Evolutionary conservation across 2,797 vertebrate species (phyloP), one percentile per base, ranked within the genome.

Genomic region (Hylomyscus alleni): DNA sequence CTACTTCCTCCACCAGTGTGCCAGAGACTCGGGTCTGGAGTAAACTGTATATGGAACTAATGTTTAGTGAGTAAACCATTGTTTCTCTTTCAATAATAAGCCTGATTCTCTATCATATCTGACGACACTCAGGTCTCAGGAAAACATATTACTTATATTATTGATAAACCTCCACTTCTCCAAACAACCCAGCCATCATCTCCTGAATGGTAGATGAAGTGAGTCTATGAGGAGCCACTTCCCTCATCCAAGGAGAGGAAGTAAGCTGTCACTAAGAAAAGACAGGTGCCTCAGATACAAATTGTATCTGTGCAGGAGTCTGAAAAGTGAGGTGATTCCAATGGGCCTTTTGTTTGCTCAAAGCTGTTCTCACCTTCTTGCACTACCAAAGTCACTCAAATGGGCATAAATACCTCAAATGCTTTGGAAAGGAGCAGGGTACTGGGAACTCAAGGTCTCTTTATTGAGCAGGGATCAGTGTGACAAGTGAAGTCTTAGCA

Each of bases 201-300:
- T 97, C 56, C 65, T 95, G 34, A 87, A 20, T 73, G 78, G 78
- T 83, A 19, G 11, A 60, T 95, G 19, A 95, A 84, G 76, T 65
- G 87, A 47, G 47, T 80, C 93, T 94, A 56, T n/a, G 40, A 89
- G 44, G 56, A 93, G 62, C 94, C 29, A 86, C 17, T 26, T 91
- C 86, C 80, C 24, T 31, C 34, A 56, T 4, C 83, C 91, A 92
- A 20, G 95, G 96, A 76, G 40, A 97, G 65, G 29, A 52, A 94
- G 24, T 19, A 95, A 97, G 95, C 9, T 34, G 94, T 67, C 91
- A 67, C 67, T 4, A 6, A 62, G 97, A 40, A 50, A 95, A 97
- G 97, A 94, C 2, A 44, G 6, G 37, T 15, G 31, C 84, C 93
- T 56, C n/a, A 92, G 52, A 97, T n/a, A 60, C 26, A 76, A 54